phyloP scores from a whole-genome alignment of 2,797 vertebrate genomes.

The Allobates femoralis region DNA sequence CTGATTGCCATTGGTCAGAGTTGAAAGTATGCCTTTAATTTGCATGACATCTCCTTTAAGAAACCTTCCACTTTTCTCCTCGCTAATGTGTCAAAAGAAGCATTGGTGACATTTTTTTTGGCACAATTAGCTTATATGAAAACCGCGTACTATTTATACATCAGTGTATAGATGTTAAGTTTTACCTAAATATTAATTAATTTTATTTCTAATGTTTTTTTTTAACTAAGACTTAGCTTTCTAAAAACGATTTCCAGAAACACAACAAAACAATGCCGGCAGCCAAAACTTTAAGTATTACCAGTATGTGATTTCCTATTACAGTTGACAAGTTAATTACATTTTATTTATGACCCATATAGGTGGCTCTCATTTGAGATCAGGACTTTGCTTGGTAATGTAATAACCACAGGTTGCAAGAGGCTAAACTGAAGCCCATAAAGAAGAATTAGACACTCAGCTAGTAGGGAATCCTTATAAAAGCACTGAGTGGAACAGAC shows the following conservation, averaged over 20 bases:
- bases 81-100: too few species aligned
- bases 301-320: slow-evolving; percentile 32
- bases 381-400: slow-evolving; percentile 72
- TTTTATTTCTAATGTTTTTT: neutral
- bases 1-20: too few species aligned
- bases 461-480: slow-evolving; percentile 74
- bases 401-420: slow-evolving; percentile 74
- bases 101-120: too few species aligned
- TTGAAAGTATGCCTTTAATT: too few species aligned
- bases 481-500: slow-evolving; percentile 70
- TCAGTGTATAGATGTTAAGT: too few species aligned
- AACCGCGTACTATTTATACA: too few species aligned
- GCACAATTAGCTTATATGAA: too few species aligned
- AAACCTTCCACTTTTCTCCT: too few species aligned
- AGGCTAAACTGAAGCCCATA: slow-evolving; percentile 71
- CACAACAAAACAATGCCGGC: neutral
- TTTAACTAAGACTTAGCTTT: neutral
- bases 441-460: slow-evolving; percentile 70
- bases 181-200: neutral
- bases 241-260: slow-evolving; percentile 11
- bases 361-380: slow-evolving; percentile 71
- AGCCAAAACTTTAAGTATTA: slow-evolving; percentile 31
- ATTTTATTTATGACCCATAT: slow-evolving; percentile 73
- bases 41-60: too few species aligned
- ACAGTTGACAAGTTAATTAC: slow-evolving; percentile 72